Base-by-base conservation (phyloP, 2,888 invertebrate genomes). In the Parnassius orleans region DNA sequence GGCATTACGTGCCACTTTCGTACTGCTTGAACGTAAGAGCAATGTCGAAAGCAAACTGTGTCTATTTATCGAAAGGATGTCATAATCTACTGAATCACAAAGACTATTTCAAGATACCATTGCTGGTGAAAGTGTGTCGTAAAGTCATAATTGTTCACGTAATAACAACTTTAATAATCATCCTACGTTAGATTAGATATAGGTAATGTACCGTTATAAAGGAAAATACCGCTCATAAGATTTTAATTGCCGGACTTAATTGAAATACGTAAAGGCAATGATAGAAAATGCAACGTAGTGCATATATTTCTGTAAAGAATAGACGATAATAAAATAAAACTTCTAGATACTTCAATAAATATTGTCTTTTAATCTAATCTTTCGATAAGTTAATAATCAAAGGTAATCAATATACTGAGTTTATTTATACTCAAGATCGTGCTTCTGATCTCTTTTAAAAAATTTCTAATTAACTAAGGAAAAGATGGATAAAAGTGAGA, bases 231-330 rank as follows among this genome's bases (percentile, higher is more conserved):
- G 15, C 48, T 55, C 33, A 33, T 53, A 58, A 54, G 50, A 50
- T 57, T 48, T 57, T 58, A 50, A 62, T 58, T 62, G 50, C 44
- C 50, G 44, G 62, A 62, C 57, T 57, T 58, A 62, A 62, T 62
- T 57, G 54, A 9, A 12, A 14, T 46, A 41, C 56, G 46, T 24
- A 33, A 54, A 54, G 51, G 62, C 53, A 62, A 57, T 54, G 19
- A 19, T 47, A 47, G 44, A 14, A 41, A 24, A 52, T 9, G 50
- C 19, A 2, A 42, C 42, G 48, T 53, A 11, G 19, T 14, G 44
- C 47, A 10, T 24, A 42, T 46, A 14, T 43, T 7, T 43, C 43
- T 43, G 33, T 7, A 33, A 9, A 43, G 43, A 10, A 11, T 11
- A 10, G 43, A 43, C 43, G 3, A 52, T 41, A 48, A 53, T 60